phyloP scores from a whole-genome alignment of 2,113 vertebrate species.

The Actinemys pallida region DNA sequence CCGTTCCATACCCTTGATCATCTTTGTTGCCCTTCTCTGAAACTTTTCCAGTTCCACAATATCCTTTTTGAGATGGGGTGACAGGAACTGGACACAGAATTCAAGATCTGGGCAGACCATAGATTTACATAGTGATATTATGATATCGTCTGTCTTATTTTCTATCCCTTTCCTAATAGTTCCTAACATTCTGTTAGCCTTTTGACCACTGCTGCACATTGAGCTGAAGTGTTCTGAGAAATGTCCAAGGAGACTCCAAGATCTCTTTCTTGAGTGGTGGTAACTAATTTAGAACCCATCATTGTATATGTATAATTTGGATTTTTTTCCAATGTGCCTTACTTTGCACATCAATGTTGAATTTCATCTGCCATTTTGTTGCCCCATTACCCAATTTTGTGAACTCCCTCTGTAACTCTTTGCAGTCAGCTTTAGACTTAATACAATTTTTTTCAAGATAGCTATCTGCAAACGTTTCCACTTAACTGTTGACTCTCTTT shows the following conservation, averaged over 20 bases:
- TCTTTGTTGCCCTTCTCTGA: too few relatives aligned
- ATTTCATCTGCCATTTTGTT: neutral
- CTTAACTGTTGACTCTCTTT: neutral
- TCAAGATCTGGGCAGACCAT: too few relatives aligned
- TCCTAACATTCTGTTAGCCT: too few relatives aligned
- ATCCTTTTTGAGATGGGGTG: too few relatives aligned
- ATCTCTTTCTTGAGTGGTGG: neutral
- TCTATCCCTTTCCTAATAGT: too few relatives aligned
- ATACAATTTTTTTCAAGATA: neutral
- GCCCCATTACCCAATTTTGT: neutral
- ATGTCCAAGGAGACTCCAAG: neutral
- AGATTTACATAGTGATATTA: too few relatives aligned
- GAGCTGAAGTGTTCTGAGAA: neutral
- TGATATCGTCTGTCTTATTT: too few relatives aligned
- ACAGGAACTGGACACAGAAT: too few relatives aligned
- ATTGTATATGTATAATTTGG: neutral
- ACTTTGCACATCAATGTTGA: neutral
- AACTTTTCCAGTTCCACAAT: too few relatives aligned
- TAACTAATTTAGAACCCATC: neutral
- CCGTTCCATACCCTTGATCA: too few relatives aligned
- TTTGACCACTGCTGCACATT: neutral
- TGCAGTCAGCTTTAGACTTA: neutral
- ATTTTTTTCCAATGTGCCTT: neutral
- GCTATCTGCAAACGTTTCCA: neutral
- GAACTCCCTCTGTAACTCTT: neutral